Percentiles rank a stretch among this genome's conserved stretches.
phyloP scores from a whole-genome alignment of 2,888 invertebrate genomes.

The Pteria penguin region DNA sequence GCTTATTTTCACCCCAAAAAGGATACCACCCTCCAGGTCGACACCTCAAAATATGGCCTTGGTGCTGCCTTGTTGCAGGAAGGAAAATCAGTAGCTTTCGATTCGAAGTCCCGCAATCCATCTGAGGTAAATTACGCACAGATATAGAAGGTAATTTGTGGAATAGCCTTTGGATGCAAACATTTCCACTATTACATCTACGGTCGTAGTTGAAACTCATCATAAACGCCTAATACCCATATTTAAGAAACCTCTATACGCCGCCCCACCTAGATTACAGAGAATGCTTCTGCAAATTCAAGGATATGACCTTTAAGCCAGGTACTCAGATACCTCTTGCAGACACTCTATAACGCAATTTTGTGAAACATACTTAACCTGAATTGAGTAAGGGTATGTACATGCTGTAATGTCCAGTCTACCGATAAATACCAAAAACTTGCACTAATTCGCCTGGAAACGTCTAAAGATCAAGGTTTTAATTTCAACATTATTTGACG shows the following conservation, averaged over 20 bases:
- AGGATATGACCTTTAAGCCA: not conserved
- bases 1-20: too few relatives aligned
- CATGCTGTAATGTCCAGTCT: conserved; percentile 39
- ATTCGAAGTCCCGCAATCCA: conserved; percentile 37
- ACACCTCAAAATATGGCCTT: conserved; percentile 41
- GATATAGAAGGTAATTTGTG: conserved; percentile 50
- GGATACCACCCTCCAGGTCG: conserved; percentile 46
- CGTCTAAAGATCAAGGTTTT: conserved; percentile 22
- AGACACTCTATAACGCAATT: conserved; percentile 43
- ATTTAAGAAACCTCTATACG: not conserved
- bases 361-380: conserved; percentile 31
- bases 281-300: not conserved
- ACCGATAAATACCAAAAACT: conserved; percentile 26
- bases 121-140: conserved; percentile 47
- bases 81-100: conserved; percentile 39
- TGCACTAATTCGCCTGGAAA: conserved; percentile 35
- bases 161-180: conserved; percentile 45
- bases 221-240: conserved; percentile 32
- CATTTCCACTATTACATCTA: conserved; percentile 45
- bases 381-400: conserved; percentile 31
- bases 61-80: conserved; percentile 40
- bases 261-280: conserved; percentile 31
- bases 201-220: conserved; percentile 45
- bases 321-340: conserved; percentile 27
- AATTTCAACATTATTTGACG: conserved; percentile 11